These are phyloP conservation scores for Dasysyrphus albostriatus DNA, from an alignment of 2,888 invertebrate genomes.

Conservation along the genomic window DNA sequence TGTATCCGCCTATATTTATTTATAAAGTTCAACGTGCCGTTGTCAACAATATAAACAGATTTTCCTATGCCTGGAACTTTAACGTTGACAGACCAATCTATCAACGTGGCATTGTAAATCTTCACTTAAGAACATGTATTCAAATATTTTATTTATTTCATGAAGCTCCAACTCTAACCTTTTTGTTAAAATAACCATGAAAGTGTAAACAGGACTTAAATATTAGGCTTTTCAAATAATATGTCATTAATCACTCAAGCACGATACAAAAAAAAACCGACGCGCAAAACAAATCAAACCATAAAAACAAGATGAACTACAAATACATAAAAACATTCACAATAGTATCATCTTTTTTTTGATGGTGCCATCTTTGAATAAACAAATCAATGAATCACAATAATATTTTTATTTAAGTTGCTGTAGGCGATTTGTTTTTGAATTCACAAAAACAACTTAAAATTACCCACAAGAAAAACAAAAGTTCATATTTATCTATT, in stretches of 20 bases:
- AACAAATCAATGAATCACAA: conserved; percentile 27
- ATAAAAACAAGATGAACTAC: background rate
- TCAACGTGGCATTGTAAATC: no score
- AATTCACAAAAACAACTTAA: conserved; percentile 4
- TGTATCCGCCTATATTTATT: no score
- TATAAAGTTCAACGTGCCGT: no score
- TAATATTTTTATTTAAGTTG: conserved; percentile 1
- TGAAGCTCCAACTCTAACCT: background rate
- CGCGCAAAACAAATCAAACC: background rate
- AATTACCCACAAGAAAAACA: background rate
- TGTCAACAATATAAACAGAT: no score
- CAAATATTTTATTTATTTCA: background rate
- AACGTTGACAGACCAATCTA: no score
- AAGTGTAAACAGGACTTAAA: background rate
- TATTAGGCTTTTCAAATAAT: background rate
- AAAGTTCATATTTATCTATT: background rate
- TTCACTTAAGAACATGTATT: no score
- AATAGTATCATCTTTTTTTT: background rate
- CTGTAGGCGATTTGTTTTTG: background rate
- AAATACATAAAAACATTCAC: conserved; percentile 1
- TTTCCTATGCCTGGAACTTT: no score
- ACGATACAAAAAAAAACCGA: background rate
- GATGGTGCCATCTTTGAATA: background rate
- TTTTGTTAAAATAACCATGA: background rate
- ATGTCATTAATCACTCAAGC: background rate